Evolutionary conservation across 2,888 invertebrate genomes (phyloP), one percentile per base, ranked within the genome.

Genomic region (Eremobia ochroleuca): DNA sequence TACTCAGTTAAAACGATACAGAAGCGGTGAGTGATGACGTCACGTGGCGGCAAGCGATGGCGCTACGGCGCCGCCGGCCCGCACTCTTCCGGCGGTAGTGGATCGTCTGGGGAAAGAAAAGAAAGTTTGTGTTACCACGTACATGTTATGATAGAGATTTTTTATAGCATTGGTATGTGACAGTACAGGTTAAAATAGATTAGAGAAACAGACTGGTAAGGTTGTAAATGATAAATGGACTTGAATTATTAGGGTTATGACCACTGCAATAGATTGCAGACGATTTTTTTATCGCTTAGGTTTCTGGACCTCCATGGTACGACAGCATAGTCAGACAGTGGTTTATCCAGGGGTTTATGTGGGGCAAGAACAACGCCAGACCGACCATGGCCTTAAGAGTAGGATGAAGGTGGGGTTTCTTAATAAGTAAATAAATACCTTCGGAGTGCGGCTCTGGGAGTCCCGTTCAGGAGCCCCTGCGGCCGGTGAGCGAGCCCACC

Each of bases 401-500:
- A 2, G 9, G n/a, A 25, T 52, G 25, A 3, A 52, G 52, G 25
- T 52, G n/a, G 1, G 52, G n/a, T 55, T 55, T 55, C n/a, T 55
- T n/a, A 3, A 25, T 52, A 52, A 52, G n/a, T 55, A n/a, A 55
- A 55, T n/a, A 55, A n/a, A n/a, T 55, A 55, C 92, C 91, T 67
- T 79, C 61, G 62, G 86, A 86, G 82, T 89, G 87, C 88, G 92
- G 89, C 91, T 87, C 86, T 82, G 75, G 49, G 4, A 78, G 87
- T 86, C 71, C 85, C 79, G 98, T 97, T 98, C 98, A 98, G 97
- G 98, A 98, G 93, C 97, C 97, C 92, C 98, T 97, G 92, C 98
- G 97, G 91, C 98, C 97, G 82, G 98, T 98, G 87, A 98, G 97
- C 87, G 98, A 98, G 88, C 98, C 98, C 82, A 98, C 98, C 87